Evolutionary conservation across 2,113 vertebrate species (phyloP), one percentile per base, ranked within the genome.

Genomic region (Geococcyx californianus): DNA sequence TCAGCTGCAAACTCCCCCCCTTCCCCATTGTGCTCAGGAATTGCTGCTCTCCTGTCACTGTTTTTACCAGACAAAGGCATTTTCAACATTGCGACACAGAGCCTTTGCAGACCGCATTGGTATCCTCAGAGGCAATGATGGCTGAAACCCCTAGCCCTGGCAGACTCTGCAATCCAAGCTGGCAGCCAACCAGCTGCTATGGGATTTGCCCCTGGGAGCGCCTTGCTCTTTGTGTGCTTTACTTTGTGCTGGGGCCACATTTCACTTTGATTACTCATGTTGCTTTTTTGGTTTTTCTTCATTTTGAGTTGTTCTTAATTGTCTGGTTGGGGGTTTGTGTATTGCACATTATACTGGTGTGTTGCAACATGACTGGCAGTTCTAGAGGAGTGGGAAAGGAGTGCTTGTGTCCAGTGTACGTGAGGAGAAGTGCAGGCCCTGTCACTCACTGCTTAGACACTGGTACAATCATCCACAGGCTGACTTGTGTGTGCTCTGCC

Each of bases 21-120:
- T 17, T 40, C 82, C 33, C 24, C 6, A 17, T 40, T 51, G 64
- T 67, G 78, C 72, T 90, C 1, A 3, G 82, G 79, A 88, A 60
- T 92, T 2, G 0, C 60, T 87, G 66, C 49, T 73, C 51, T 87
- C n/a, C 81, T 93, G 33, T 91, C 87, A 15, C 25, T 23, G 24
- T 44, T 85, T 85, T 34, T 69, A n/a, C 84, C 82, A 95, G 86
- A 84, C 94, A 96, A 90, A 93, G 47, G 40, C 93, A 81, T 82
- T 79, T 45, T 87, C 74, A 72, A 84, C 89, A 69, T 94, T 97
- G 88, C 96, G 95, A 90, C 92, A 94, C 52, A 40, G 45, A 87
- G 82, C 72, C 87, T 80, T 75, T 44, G 52, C 47, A 81, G 90
- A 47, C 93, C 85, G 54, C 0, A 0, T 3, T 70, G 51, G 87